phyloP scores from a whole-genome alignment of 2,888 invertebrate genomes.

The Tetragnatha montana region DNA sequence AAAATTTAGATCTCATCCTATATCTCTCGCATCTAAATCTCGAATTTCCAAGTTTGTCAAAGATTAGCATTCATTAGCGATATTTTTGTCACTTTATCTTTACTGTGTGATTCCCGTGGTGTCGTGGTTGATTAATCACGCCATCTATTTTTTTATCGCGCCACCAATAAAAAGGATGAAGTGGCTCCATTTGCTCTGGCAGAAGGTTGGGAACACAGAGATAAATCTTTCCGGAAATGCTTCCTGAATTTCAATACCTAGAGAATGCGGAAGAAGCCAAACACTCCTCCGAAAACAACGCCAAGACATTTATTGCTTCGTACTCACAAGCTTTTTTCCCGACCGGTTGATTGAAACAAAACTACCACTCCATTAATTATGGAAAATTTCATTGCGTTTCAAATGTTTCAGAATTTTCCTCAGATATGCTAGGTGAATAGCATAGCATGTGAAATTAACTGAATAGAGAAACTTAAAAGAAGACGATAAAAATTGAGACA shows the following conservation, averaged over 20 bases:
- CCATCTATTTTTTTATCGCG: not conserved
- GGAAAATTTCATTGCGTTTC: no score
- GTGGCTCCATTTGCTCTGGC: not conserved
- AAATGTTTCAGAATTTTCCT: no score
- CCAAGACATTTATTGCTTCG: not conserved
- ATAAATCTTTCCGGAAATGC: not conserved
- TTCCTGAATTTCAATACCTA: not conserved
- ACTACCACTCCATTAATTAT: no score
- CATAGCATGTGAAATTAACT: no score
- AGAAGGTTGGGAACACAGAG: not conserved
- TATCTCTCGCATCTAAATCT: not conserved
- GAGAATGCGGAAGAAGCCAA: not conserved
- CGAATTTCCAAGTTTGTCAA: not conserved
- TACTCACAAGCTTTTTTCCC: not conserved
- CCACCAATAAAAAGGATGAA: not conserved
- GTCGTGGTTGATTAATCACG: not conserved
- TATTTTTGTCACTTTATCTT: not conserved
- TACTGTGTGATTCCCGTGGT: not conserved
- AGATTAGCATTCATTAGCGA: not conserved
- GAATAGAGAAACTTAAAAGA: no score
- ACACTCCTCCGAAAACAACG: not conserved
- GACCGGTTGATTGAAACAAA: no score
- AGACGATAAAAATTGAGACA: no score
- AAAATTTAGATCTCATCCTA: no score
- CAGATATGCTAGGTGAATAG: no score